phyloP scores from a whole-genome alignment of 92 coral and sea anemone species.

The Phymanthus crucifer region DNA sequence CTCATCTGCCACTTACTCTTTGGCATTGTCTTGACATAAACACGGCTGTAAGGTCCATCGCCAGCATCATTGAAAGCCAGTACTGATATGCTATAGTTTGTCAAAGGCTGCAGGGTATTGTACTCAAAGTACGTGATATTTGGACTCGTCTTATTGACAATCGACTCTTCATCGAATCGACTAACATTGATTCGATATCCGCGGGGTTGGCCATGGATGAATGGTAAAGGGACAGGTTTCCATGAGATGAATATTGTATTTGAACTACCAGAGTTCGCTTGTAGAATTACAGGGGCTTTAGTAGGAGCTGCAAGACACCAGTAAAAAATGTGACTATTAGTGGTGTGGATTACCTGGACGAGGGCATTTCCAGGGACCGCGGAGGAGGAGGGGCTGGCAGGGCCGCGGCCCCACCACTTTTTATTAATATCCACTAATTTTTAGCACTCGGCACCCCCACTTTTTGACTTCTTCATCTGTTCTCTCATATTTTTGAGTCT shows the following conservation, averaged over 20 bases:
- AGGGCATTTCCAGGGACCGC: no score
- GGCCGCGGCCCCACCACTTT: no score
- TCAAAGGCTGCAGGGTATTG: conserved; percentile 30
- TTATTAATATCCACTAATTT: no score
- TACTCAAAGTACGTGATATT: not conserved
- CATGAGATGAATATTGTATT: conserved; percentile 27
- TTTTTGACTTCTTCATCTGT: no score
- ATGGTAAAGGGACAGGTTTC: conserved; percentile 18
- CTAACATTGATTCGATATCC: conserved; percentile 10
- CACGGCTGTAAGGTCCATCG: conserved; percentile 31
- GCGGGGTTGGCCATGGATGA: conserved; percentile 17
- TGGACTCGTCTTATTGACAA: not conserved
- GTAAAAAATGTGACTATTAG: not conserved
- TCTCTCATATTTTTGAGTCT: no score
- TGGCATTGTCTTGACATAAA: conserved; percentile 27
- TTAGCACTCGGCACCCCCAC: no score
- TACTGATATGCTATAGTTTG: conserved; percentile 27
- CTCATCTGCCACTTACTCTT: conserved; percentile 5
- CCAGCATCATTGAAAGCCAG: conserved; percentile 32
- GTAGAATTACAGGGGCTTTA: conserved; percentile 20
- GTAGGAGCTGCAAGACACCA: conserved; percentile 6
- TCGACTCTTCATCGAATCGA: not conserved
- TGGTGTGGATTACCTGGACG: no score
- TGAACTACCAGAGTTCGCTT: conserved; percentile 6
- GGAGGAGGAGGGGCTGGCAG: no score